Evolutionary conservation across 2,888 invertebrate genomes (phyloP), one percentile per base, ranked within the genome.

Genomic region (Apocheima hispidaria): DNA sequence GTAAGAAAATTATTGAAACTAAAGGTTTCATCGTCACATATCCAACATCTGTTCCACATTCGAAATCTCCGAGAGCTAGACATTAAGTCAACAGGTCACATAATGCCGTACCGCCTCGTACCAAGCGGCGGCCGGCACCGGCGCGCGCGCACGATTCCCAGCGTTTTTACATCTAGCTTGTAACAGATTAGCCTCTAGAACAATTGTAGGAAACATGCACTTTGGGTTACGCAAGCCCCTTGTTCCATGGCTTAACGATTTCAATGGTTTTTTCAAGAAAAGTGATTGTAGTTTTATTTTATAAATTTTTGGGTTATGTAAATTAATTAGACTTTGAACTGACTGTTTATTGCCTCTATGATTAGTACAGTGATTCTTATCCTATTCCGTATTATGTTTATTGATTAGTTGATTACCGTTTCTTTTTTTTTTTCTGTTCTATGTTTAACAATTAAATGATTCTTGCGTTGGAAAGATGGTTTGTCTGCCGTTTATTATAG

Each of bases 111-210:
- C 81, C 81, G 75, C 68, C 73, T 72, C 81, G 90, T 90, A 81
- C 90, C 90, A 88, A 71, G 84, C 90, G 77, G 84, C 64, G 83
- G 68, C 76, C 74, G 85, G 79, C 77, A 82, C 79, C 73, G 72
- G 68, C 74, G 78, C 79, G 74, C 72, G 75, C 75, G 78, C 76
- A 71, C 68, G 66, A 60, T 72, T 75, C 74, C 72, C 74, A 73
- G 63, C 69, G 72, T 77, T 82, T 86, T 87, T 88, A 84, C 84
- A 71, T 76, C 70, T 69, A 62, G 59, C 71, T 56, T 66, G 67
- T 72, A 71, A 70, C 70, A 75, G 75, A 76, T 75, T 75, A 72
- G 71, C 69, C 67, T 71, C 65, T 70, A 73, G 49, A 79, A 83
- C 82, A 82, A 85, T 85, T 71, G 80, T 70, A 73, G 77, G 78